Percentiles rank a stretch among this genome's conserved stretches.
Evolutionary conservation across 2,888 invertebrate species (phyloP).

Genomic region (Patella ulyssiponensis): DNA sequence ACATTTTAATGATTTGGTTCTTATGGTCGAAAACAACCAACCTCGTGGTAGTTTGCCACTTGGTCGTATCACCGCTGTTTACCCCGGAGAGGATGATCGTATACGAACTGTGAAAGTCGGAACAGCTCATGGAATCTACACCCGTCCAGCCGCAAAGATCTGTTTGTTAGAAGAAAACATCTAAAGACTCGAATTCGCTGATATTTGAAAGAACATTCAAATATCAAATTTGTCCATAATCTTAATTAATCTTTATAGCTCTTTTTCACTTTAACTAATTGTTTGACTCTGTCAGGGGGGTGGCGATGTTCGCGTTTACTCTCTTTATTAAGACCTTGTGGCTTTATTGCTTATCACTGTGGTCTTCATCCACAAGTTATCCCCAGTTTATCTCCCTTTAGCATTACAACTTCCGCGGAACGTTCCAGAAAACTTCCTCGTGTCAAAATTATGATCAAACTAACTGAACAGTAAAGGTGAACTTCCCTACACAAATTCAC

Average conservation of each 20-base stretch:
- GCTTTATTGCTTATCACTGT: no score
- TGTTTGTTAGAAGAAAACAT: not conserved
- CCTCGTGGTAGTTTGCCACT: not conserved
- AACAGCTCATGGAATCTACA: not conserved
- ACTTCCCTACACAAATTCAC: no score
- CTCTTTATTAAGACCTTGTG: no score
- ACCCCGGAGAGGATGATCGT: not conserved
- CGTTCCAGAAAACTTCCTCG: no score
- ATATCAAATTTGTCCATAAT: no score
- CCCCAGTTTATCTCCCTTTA: no score
- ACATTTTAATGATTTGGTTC: not conserved
- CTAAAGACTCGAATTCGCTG: not conserved
- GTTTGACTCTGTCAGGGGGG: slow-evolving; percentile 3
- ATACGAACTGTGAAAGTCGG: not conserved
- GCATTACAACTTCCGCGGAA: no score
- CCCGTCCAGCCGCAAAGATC: not conserved
- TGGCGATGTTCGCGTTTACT: not conserved
- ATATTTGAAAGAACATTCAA: no score
- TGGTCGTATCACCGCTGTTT: not conserved
- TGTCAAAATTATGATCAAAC: no score
- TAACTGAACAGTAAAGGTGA: no score
- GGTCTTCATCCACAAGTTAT: no score
- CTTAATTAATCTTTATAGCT: no score
- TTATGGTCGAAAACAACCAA: not conserved
- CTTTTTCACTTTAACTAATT: not conserved